These are phyloP conservation scores for Pterobdella sp. DNA, from an alignment of 2,888 invertebrate species.

Conservation along the genomic window DNA sequence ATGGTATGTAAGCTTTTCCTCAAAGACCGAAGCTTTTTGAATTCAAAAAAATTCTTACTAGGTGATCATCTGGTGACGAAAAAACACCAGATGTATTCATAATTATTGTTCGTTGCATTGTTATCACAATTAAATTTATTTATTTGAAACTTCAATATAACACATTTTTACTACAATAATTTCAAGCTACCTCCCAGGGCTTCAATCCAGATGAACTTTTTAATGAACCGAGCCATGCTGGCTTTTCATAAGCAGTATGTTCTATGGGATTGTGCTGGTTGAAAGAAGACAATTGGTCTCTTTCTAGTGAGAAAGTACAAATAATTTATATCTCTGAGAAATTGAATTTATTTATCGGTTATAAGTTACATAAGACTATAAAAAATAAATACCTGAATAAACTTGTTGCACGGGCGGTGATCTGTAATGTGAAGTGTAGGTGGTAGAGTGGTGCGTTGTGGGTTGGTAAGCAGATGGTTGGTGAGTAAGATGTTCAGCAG, in stretches of 20 bases:
- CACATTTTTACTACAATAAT: no score
- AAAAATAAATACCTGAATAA: conserved; percentile 6
- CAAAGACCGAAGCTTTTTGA: no score
- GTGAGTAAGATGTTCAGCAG: conserved; percentile 1
- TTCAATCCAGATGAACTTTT: conserved; percentile 35
- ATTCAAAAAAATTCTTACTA: no score
- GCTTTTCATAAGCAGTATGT: conserved; percentile 28
- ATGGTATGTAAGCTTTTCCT: no score
- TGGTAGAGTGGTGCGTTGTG: no score
- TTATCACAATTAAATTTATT: no score
- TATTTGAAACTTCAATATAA: no score
- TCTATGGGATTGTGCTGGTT: background rate
- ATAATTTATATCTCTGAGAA: background rate
- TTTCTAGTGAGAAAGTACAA: conserved; percentile 3
- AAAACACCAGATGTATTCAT: no score
- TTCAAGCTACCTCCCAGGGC: conserved; percentile 40
- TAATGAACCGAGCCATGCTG: conserved; percentile 42
- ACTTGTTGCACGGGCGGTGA: conserved; percentile 18
- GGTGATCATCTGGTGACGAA: no score
- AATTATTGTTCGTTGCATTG: no score
- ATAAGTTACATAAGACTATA: background rate
- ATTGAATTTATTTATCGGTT: background rate
- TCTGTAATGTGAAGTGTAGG: background rate
- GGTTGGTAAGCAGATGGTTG: background rate
- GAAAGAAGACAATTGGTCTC: conserved; percentile 1